Evolutionary conservation across 2,797 vertebrate species (phyloP).

Genomic region (Spinibarbus caldwelli): DNA sequence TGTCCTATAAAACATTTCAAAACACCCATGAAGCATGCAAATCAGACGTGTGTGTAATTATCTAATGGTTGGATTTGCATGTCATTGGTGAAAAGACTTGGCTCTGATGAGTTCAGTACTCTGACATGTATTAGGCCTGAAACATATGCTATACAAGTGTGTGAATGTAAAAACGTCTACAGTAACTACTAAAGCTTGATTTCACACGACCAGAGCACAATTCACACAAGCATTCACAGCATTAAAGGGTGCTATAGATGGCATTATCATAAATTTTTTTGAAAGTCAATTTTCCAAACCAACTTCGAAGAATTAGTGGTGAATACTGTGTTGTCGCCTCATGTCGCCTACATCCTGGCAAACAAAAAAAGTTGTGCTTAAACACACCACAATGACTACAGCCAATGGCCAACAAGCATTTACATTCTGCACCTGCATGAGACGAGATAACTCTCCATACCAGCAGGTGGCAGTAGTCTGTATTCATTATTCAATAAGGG

Average conservation of each 20-base stretch:
- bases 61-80: constrained; percentile 33
- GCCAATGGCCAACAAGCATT: neutral
- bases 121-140: neutral
- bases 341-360: neutral
- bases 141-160: neutral
- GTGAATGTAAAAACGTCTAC: neutral
- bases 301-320: neutral
- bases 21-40: constrained; percentile 6
- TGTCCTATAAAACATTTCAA: constrained; percentile 8
- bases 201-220: neutral
- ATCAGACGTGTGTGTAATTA: constrained; percentile 17
- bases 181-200: neutral
- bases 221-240: neutral
- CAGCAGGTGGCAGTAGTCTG: neutral
- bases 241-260: neutral
- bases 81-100: neutral
- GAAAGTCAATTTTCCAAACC: neutral
- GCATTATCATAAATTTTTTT: neutral
- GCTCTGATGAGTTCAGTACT: neutral
- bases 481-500: neutral
- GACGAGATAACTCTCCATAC: neutral
- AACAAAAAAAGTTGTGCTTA: neutral
- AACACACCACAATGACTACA: neutral
- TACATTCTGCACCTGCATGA: neutral
- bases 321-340: neutral